Evolutionary conservation across 2,797 vertebrate genomes (phyloP), one percentile per base, ranked within the genome.

Genomic region (Cottoperca gobio): DNA sequence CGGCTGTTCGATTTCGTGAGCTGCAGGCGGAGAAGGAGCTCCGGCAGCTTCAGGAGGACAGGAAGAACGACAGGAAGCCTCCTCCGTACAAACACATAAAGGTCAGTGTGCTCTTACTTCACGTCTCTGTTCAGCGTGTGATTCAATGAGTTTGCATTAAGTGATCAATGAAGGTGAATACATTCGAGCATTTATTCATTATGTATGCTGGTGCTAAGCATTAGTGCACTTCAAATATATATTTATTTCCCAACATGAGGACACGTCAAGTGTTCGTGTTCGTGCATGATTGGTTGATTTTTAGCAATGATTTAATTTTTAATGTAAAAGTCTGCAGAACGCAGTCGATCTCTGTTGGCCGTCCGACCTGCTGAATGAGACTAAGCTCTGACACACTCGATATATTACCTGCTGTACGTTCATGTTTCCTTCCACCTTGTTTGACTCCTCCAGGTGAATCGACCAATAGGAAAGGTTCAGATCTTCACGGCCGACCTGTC

Each of bases 1-100:
- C 98, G 42, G 98, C 98, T 37, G 90, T 94, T 24, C 93, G 98
- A n/a, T 99, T 99, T 89, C 95, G 97, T 80, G 97, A 99, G 71
- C 91, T 99, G 68, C 99, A 99, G 90, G 96, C 97, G 0, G 97
- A 99, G 88, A 98, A 98, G 76, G 98, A 99, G 79, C 94, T 99
- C 50, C 95, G 97, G 39, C 98, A 99, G 86, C 95, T 99, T 31
- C 98, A 98, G 66, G 98, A 99, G 87, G 97, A 99, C 93, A 93
- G 96, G 54, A 97, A 96, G 89, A 99, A 99, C 1, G 96, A 99
- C 92, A 97, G 97, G 91, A 99, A 99, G 70, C 98, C 98, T 21
- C 98, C 98, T 0, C 98, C 98, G 0, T 99, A 99, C 91, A 98
- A 97, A 91, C 97, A 99, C 62, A 98, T 99, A 64, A 99, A 99